Evolutionary conservation across 2,113 vertebrate genomes (phyloP), one percentile per base, ranked within the genome.

Genomic region (Elachura formosa): DNA sequence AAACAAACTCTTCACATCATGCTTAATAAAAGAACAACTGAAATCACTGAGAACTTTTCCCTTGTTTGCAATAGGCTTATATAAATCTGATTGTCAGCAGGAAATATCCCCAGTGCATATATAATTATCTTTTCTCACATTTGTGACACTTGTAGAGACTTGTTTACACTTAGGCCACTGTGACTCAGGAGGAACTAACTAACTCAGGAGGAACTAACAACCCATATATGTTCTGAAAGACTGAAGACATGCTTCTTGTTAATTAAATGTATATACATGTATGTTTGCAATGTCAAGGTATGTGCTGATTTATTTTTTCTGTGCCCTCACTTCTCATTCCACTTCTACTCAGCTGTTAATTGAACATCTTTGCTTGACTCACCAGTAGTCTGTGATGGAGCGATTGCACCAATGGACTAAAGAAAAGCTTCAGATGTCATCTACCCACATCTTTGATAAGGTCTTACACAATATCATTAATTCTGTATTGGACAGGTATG

Each of bases 381-480:
- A 63, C 41, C 36, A n/a, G 22, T 22, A 76, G 11, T 29, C 11
- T 43, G 1, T n/a, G 43, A 51, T 9, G 40, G 29, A 84, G 4
- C 7, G 2, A 22, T 8, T 40, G 17, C 33, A 62, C 14, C 25
- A 46, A 10, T 28, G 33, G 23, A 45, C 13, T 54, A 20, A 40
- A 13, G 10, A 62, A 85, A 75, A 85, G 14, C 10, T 77, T 45
- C 4, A 2, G 9, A 31, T 36, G 5, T 40, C n/a, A 45, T 26
- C 28, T 19, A 45, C 5, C 2, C 14, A 7, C 7, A 54, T 8
- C 5, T 83, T 75, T 62, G 14, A 45, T 58, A 49, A 0, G 1
- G 7, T 67, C 23, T 4, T 0, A 0, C 29, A 28, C 14, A 91
- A n/a, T 2, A 4, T 56, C 52, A 21, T 92, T 84, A 16, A 13